phyloP scores from a whole-genome alignment of 2,113 vertebrate species.

The Chrysochloris asiatica region DNA sequence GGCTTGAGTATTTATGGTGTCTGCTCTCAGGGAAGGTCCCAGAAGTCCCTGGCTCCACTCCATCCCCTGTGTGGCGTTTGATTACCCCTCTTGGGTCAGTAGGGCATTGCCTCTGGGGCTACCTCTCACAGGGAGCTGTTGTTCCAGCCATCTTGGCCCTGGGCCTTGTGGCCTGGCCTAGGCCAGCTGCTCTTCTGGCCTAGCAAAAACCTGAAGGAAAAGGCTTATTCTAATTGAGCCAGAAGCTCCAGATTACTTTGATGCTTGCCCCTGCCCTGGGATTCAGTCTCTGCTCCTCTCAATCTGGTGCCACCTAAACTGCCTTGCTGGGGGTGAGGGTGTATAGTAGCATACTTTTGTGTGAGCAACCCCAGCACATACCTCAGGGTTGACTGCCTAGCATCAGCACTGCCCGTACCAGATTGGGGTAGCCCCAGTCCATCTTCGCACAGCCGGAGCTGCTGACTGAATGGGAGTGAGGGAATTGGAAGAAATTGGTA shows the following conservation, averaged over 20 bases:
- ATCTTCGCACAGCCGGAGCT: neutral
- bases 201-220: neutral
- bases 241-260: neutral
- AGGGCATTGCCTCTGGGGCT: constrained; percentile 37
- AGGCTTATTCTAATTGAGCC: neutral
- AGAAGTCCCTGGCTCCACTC: neutral
- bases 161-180: constrained; percentile 8
- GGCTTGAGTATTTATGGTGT: too few relatives aligned
- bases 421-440: neutral
- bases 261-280: neutral
- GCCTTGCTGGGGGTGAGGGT: neutral
- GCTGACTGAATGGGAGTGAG: neutral
- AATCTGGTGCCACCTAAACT: neutral
- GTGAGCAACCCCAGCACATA: too few relatives aligned
- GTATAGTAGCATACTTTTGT: neutral
- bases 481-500: neutral
- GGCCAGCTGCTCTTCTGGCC: neutral
- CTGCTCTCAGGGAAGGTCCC: neutral
- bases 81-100: constrained; percentile 20
- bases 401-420: neutral
- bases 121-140: constrained; percentile 37
- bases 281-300: neutral
- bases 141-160: constrained; percentile 44
- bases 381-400: neutral
- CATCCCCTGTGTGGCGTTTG: neutral